Evolutionary conservation across 2,888 invertebrate genomes (phyloP).

Genomic region (Limnephilus marmoratus): DNA sequence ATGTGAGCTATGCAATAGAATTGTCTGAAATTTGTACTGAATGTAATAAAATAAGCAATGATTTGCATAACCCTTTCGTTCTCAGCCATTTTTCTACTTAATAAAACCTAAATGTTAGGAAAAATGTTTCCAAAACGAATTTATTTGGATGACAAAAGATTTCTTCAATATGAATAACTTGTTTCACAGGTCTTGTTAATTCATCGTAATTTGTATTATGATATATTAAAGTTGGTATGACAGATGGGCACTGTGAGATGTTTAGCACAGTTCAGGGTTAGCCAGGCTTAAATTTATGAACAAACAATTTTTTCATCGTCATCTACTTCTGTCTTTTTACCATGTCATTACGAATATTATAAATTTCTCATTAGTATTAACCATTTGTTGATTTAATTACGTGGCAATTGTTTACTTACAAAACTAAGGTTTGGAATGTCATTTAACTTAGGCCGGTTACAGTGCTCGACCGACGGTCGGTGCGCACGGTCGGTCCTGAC

Average conservation of each 20-base stretch:
- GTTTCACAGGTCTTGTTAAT: too few species aligned
- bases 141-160: too few species aligned
- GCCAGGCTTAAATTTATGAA: background rate
- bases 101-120: too few species aligned
- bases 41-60: background rate
- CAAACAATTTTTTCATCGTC: background rate
- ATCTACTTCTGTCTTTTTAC: background rate
- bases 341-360: slow-evolving; percentile 15
- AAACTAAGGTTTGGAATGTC: background rate
- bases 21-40: too few species aligned
- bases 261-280: background rate
- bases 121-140: too few species aligned
- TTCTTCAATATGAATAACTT: too few species aligned
- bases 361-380: slow-evolving; percentile 18
- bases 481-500: too few species aligned
- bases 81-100: too few species aligned
- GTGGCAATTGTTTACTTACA: slow-evolving; percentile 27
- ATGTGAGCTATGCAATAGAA: background rate
- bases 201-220: too few species aligned
- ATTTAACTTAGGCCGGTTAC: too few species aligned
- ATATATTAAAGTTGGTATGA: background rate
- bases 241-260: background rate
- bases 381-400: background rate
- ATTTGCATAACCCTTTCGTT: background rate
- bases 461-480: too few species aligned